Conservation (phyloP, 2,113 vertebrate species). For the Balaeniceps rex region DNA sequence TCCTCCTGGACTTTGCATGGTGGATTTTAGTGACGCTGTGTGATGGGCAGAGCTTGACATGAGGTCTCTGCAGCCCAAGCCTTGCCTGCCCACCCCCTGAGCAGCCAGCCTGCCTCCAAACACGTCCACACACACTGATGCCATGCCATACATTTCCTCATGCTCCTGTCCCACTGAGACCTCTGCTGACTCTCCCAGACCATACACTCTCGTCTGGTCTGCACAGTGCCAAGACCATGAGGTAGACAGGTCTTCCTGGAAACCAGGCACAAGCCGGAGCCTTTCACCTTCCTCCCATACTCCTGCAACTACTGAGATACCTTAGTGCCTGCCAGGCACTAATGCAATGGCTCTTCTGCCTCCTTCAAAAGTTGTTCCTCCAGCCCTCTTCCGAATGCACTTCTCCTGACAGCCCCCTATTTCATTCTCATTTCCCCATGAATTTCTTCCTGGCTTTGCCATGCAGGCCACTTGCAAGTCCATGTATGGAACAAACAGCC, state of each 20-base stretch:
- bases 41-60: rapidly evolving
- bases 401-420: background rate
- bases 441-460: background rate
- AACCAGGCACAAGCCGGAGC: background rate
- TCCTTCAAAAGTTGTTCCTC: background rate
- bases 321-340: background rate
- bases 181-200: background rate
- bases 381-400: background rate
- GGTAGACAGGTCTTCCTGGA: background rate
- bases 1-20: background rate
- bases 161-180: background rate
- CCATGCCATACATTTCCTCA: background rate
- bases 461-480: background rate
- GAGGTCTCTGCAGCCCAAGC: background rate
- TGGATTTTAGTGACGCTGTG: background rate
- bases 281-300: background rate
- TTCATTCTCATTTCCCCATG: background rate
- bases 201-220: background rate
- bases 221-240: background rate
- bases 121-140: background rate
- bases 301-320: background rate
- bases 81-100: background rate
- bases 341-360: background rate
- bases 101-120: background rate
- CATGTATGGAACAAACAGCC: background rate